Percentiles rank a stretch among this genome's conserved stretches.
Evolutionary conservation across 2,113 vertebrate genomes (phyloP).

Genomic region (Colinus virginianus): DNA sequence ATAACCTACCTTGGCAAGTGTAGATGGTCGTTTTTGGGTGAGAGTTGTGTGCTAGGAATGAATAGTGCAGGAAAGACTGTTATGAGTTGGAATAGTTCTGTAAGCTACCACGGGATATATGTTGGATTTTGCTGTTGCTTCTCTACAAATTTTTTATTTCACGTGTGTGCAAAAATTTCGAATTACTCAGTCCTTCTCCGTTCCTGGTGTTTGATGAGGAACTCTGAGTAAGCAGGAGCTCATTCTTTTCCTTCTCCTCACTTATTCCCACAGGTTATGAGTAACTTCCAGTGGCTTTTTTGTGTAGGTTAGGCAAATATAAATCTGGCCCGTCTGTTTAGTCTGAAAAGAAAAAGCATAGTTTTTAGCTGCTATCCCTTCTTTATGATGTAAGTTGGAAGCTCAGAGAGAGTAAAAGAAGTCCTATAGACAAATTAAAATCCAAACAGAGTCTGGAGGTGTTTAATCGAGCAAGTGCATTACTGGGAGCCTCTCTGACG

Average conservation of each 20-base stretch:
- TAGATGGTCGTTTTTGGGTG: not conserved
- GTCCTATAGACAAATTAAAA: slow-evolving; percentile 66
- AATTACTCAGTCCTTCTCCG: not conserved
- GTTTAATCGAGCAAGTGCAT: slow-evolving; percentile 66
- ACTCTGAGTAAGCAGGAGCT: not conserved
- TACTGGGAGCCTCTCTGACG: slow-evolving; percentile 41
- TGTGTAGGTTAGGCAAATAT: not conserved
- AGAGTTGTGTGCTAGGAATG: not conserved
- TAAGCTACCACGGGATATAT: not conserved
- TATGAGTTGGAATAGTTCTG: not conserved
- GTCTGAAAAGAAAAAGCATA: not conserved
- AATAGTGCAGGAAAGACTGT: not conserved
- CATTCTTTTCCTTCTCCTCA: not conserved
- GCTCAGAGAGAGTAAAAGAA: slow-evolving; percentile 55
- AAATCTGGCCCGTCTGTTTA: slow-evolving; percentile 25
- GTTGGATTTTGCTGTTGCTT: not conserved
- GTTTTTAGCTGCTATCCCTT: slow-evolving; percentile 18
- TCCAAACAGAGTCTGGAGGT: slow-evolving; percentile 60
- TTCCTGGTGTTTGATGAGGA: not conserved
- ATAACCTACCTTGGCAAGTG: not conserved
- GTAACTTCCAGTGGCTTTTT: not conserved
- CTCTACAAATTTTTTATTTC: not conserved
- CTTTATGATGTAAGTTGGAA: not conserved
- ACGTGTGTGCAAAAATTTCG: not conserved
- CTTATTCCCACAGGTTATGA: not conserved